Evolutionary conservation across 2,797 vertebrate genomes (phyloP), one percentile per base, ranked within the genome.

Genomic region (Muscicapa comitata): DNA sequence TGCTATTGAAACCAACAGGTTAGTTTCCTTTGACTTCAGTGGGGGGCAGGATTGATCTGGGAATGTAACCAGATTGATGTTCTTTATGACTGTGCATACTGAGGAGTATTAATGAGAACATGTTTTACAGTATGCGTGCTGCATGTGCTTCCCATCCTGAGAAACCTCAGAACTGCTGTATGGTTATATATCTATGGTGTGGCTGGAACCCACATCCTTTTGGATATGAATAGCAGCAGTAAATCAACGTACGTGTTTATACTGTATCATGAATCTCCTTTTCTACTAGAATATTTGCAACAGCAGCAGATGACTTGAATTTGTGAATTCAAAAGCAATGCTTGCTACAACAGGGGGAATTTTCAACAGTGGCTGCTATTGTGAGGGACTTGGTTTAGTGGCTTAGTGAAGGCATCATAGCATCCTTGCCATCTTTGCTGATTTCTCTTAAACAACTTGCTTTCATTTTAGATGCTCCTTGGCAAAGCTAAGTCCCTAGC

Each of bases 11-110:
- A 62, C 67, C 80, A 95, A 93, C 90, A 95, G 73, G 82, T 90
- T 93, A 86, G 73, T 85, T 94, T 96, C 77, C 67, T 84, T 90
- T 95, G 83, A 90, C 92, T 95, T 95, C 83, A 63, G 66, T 24
- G 70, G 71, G 73, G 77, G 80, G 59, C 62, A 95, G 90, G 79
- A 95, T 70, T 95, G 93, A 92, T 90, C 92, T 79, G 86, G 79
- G 67, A 92, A 89, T 84, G 45, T 35, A 79, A 93, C 21, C 6
- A 90, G 55, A 88, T 47, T 93, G 67, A 93, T 94, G 59, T 87
- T 89, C 35, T 92, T 93, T 95, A 79, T 90, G 83, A 81, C 63
- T 90, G 77, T 93, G 65, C 92, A 66, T 76, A 92, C 51, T 70
- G 93, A 84, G 62, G 37, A 79, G n/a, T 42, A 95, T 91, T 80